These are phyloP conservation scores for Cariama cristata DNA, from an alignment of 2,113 vertebrate genomes.

Conservation along the genomic window DNA sequence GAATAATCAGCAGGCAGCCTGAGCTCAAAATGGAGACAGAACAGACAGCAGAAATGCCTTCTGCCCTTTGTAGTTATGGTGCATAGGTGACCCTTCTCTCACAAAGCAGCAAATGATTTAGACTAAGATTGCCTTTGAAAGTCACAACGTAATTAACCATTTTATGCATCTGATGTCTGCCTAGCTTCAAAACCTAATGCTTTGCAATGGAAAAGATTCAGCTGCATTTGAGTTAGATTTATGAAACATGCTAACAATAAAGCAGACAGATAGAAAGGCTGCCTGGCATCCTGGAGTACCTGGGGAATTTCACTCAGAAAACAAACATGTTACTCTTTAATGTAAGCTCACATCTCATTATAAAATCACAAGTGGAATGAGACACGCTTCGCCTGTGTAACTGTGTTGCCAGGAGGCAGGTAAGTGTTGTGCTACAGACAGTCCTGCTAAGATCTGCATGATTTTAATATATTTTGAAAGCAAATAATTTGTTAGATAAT, in stretches of 20 bases:
- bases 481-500: constrained; percentile 67
- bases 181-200: constrained; percentile 9
- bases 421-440: constrained; percentile 58
- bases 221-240: constrained; percentile 65
- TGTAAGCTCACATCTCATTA: constrained; percentile 77
- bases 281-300: constrained; percentile 63
- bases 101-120: constrained; percentile 28
- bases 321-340: constrained; percentile 78
- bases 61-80: constrained; percentile 50
- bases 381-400: constrained; percentile 67
- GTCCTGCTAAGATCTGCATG: constrained; percentile 59
- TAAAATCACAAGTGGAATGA: constrained; percentile 74
- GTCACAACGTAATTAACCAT: constrained; percentile 44
- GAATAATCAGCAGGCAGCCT: constrained; percentile 77
- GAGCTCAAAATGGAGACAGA: constrained; percentile 73
- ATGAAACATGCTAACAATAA: constrained; percentile 65
- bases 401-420: constrained; percentile 71
- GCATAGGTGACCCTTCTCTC: constrained; percentile 55
- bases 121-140: constrained; percentile 60
- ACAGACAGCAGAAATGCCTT: constrained; percentile 55
- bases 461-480: constrained; percentile 74
- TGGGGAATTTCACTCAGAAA: constrained; percentile 78
- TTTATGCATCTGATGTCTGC: not conserved
- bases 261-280: constrained; percentile 54
- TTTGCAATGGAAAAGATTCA: constrained; percentile 8